A percentile compares a stretch with the other conserved stretches of the same genome.
phyloP scores from a whole-genome alignment of 2,113 vertebrate genomes.

The Archocentrus centrarchus region DNA sequence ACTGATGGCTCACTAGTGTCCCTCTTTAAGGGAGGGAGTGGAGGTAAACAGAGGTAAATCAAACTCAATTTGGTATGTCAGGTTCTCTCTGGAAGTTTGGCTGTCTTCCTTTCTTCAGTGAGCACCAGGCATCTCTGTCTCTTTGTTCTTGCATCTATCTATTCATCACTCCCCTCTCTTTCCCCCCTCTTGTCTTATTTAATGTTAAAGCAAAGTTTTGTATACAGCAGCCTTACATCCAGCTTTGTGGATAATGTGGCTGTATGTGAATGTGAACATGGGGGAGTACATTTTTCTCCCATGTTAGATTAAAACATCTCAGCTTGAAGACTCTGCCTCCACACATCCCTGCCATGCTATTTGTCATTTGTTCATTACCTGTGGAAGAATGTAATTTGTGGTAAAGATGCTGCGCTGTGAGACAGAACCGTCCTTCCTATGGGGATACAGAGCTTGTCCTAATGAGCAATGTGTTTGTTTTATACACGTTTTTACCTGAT shows the following conservation, averaged over 20 bases:
- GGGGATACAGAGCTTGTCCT: not conserved
- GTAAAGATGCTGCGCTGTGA: not conserved
- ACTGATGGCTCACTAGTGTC: constrained; percentile 9
- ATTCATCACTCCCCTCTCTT: not conserved
- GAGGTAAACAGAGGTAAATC: not conserved
- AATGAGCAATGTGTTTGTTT: not conserved
- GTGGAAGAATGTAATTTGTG: constrained; percentile 20
- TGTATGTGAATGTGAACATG: not conserved
- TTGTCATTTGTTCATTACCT: constrained; percentile 32
- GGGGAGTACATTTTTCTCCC: not conserved
- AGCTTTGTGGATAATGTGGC: not conserved
- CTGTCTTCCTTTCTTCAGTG: not conserved
- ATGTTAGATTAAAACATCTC: constrained; percentile 8
- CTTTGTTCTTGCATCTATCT: not conserved
- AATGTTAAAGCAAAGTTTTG: not conserved
- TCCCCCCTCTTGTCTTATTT: not conserved
- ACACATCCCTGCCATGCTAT: not conserved
- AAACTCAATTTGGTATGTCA: not conserved
- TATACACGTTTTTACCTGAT: not conserved
- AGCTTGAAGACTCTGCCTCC: not conserved
- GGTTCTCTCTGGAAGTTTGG: not conserved
- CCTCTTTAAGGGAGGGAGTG: not conserved
- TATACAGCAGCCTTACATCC: not conserved
- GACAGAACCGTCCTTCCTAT: not conserved
- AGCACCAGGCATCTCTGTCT: not conserved